phyloP scores from a whole-genome alignment of 2,113 vertebrate species.

The Poicephalus gulielmi region DNA sequence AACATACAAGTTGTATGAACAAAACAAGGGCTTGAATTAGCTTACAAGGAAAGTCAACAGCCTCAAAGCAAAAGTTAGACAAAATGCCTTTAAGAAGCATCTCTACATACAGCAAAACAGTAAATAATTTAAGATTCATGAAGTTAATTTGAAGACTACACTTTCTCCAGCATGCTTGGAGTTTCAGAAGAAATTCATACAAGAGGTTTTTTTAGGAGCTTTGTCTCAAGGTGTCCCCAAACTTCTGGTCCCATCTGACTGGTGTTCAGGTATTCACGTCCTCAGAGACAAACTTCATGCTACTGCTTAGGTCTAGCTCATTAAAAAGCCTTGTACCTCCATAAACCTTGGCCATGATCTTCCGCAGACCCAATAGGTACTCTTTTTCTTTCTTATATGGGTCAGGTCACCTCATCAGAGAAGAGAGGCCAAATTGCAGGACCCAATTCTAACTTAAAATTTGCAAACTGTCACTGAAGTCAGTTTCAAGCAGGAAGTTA shows the following conservation, averaged over 20 bases:
- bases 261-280: neutral
- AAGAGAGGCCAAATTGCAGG: neutral
- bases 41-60: neutral
- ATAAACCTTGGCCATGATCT: neutral
- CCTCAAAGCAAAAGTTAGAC: neutral
- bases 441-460: neutral
- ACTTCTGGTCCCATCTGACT: neutral
- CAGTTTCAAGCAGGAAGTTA: neutral
- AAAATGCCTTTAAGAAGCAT: neutral
- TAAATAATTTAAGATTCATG: neutral
- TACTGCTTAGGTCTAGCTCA: neutral
- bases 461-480: neutral
- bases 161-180: neutral
- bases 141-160: neutral
- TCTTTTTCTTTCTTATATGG: neutral
- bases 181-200: neutral
- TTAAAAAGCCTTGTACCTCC: neutral
- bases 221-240: neutral
- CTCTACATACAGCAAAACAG: neutral
- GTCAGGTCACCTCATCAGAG: neutral
- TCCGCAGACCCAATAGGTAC: neutral
- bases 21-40: neutral
- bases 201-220: neutral
- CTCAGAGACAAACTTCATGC: neutral
- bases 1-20: neutral